Evolutionary conservation across 2,797 vertebrate genomes (phyloP).

Genomic region (Balearica regulorum): DNA sequence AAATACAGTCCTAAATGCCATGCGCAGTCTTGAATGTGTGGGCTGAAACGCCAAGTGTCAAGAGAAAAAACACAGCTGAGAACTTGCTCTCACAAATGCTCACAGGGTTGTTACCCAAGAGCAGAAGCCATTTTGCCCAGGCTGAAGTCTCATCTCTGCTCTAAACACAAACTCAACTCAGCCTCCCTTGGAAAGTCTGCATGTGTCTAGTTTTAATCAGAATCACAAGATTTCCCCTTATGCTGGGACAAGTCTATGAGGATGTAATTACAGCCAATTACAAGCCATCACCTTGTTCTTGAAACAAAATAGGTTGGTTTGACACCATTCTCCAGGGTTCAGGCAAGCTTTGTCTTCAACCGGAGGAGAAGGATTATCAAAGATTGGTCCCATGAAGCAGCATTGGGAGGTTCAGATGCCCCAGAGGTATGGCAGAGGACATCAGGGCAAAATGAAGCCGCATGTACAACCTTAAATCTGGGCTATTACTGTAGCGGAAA

Average conservation of each 20-base stretch:
- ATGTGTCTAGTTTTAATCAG: not conserved
- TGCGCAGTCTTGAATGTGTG: not conserved
- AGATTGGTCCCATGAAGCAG: not conserved
- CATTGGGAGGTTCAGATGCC: not conserved
- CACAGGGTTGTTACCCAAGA: not conserved
- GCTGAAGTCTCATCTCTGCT: not conserved
- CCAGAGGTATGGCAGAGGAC: not conserved
- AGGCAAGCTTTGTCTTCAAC: not conserved
- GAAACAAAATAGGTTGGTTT: not conserved
- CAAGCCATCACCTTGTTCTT: accelerated
- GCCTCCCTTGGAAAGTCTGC: not conserved
- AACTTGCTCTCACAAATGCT: accelerated
- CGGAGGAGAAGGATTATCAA: not conserved
- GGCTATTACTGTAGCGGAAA: not conserved
- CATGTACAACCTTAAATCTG: not conserved
- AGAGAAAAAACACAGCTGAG: not conserved
- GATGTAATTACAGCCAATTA: no score
- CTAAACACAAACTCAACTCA: not conserved
- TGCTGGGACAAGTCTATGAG: accelerated
- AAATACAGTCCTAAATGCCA: not conserved
- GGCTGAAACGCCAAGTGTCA: not conserved
- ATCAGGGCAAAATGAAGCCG: accelerated
- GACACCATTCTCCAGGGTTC: accelerated
- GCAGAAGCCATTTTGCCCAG: accelerated
- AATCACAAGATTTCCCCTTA: not conserved